Percentiles rank a stretch among this genome's conserved stretches.
Conservation (phyloP, 64 coral and sea anemone species). For the Astreopora myriophthalma region DNA sequence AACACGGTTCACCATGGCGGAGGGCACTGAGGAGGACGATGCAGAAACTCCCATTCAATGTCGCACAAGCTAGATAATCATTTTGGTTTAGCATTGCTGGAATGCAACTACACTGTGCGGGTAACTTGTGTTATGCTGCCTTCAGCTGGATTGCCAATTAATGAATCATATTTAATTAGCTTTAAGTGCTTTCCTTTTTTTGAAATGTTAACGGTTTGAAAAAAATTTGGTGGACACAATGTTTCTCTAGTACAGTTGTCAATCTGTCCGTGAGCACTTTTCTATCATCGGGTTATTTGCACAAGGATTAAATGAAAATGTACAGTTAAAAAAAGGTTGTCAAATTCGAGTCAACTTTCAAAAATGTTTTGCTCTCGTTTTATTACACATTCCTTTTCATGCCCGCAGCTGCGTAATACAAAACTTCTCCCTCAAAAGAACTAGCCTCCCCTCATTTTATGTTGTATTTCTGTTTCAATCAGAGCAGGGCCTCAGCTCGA, state of each 20-base stretch:
- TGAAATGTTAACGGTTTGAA: neutral
- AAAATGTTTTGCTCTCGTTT: neutral
- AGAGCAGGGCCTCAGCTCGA: too few relatives aligned
- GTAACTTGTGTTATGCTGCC: neutral
- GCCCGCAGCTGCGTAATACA: neutral
- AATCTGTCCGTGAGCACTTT: neutral
- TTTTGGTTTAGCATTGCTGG: neutral
- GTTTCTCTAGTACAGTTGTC: neutral
- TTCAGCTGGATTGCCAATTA: neutral
- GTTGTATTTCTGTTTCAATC: too few relatives aligned
- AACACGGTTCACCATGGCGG: slow-evolving; percentile 69
- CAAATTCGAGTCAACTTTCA: neutral
- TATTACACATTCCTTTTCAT: neutral
- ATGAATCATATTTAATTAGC: neutral
- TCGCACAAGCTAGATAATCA: slow-evolving; percentile 51
- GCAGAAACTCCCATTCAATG: slow-evolving; percentile 80
- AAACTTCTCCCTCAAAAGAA: too few relatives aligned
- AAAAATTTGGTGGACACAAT: neutral
- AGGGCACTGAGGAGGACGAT: slow-evolving; percentile 79
- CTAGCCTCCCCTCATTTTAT: too few relatives aligned
- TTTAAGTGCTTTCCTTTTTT: neutral
- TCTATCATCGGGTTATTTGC: neutral
- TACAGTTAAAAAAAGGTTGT: neutral
- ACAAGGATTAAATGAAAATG: neutral
- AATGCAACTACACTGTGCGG: neutral